phyloP scores from a whole-genome alignment of 2,888 invertebrate species.

The Zygaena filipendulae region DNA sequence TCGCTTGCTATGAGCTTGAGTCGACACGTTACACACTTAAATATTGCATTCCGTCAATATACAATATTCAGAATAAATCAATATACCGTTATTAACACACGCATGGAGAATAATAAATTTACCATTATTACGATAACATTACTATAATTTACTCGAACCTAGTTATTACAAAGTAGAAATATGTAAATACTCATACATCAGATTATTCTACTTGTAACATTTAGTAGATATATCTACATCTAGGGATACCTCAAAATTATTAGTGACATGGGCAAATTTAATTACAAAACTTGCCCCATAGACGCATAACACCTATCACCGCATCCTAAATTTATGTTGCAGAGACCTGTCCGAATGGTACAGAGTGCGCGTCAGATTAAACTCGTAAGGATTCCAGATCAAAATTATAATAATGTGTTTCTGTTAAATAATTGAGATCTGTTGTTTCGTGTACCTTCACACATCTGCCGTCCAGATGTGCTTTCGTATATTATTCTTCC shows the following conservation, averaged over 20 bases:
- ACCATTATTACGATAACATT: too few relatives aligned
- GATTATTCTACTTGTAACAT: too few relatives aligned
- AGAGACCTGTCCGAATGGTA: constrained; percentile 82
- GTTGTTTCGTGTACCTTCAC: constrained; percentile 63
- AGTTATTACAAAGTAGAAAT: constrained; percentile 1
- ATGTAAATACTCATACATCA: constrained; percentile 9
- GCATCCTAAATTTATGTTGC: constrained; percentile 63
- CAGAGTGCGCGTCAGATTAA: constrained; percentile 87
- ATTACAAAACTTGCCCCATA: too few relatives aligned
- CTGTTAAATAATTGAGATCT: constrained; percentile 55
- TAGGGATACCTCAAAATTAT: too few relatives aligned
- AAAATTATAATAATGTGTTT: constrained; percentile 63
- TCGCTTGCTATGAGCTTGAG: constrained; percentile 33
- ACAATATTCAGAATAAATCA: too few relatives aligned
- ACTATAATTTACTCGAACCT: too few relatives aligned
- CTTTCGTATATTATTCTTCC: constrained; percentile 52
- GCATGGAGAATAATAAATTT: constrained; percentile 39
- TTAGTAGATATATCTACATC: too few relatives aligned
- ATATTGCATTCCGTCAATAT: constrained; percentile 67
- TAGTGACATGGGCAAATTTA: too few relatives aligned
- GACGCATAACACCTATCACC: constrained; percentile 48
- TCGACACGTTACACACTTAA: constrained; percentile 61
- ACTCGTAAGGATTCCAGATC: constrained; percentile 78
- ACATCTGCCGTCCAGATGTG: constrained; percentile 65
- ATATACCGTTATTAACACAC: constrained; percentile 31